phyloP scores from a whole-genome alignment of 2,797 vertebrate species.

The Poliocrania exsul region DNA sequence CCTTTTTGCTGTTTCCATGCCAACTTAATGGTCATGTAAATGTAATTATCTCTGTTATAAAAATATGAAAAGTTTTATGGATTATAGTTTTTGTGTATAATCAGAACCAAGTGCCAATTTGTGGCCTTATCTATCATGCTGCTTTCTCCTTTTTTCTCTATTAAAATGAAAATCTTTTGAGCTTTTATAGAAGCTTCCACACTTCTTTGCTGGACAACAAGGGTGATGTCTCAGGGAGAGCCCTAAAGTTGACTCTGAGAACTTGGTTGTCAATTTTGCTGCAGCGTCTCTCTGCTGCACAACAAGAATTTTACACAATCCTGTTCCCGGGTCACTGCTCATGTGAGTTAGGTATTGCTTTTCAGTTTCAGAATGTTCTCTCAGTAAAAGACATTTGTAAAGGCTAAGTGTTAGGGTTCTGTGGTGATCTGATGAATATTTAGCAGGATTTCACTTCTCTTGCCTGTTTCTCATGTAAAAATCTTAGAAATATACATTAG shows the following conservation, averaged over 20 bases:
- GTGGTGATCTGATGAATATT: neutral
- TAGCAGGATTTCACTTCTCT: neutral
- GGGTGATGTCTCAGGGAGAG: neutral
- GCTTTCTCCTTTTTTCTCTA: neutral
- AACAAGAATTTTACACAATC: neutral
- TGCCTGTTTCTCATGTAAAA: neutral
- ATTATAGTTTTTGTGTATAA: neutral
- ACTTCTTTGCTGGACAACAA: neutral
- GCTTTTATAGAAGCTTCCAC: neutral
- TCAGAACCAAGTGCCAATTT: neutral
- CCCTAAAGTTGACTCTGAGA: neutral
- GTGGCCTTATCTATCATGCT: neutral
- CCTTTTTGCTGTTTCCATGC: neutral
- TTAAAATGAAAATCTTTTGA: neutral
- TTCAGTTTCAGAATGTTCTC: neutral
- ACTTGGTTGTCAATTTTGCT: neutral
- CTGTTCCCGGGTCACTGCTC: neutral
- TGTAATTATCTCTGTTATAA: neutral
- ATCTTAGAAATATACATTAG: neutral
- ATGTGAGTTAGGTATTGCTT: neutral
- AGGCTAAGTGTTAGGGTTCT: neutral
- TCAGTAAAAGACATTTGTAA: neutral
- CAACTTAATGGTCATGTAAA: neutral
- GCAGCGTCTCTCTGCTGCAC: neutral
- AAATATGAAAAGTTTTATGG: neutral